Percentiles rank a stretch among this genome's conserved stretches.
phyloP scores from a whole-genome alignment of 2,797 vertebrate genomes.

The Decapterus maruadsi region DNA sequence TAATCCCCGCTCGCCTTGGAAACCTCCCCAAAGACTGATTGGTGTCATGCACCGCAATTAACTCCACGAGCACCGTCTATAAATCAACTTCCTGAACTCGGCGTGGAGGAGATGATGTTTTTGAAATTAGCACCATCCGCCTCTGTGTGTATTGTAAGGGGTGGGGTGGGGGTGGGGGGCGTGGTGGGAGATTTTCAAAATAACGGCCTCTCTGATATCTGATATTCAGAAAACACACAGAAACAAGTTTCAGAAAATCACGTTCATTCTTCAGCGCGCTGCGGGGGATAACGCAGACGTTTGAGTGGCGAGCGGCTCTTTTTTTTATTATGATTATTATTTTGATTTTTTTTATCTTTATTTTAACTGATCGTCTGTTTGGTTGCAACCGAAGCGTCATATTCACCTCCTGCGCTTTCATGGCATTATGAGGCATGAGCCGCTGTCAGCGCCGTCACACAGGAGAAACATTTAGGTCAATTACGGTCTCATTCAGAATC shows the following conservation, averaged over 20 bases:
- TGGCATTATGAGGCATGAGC: conserved; percentile 63
- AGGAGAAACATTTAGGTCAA: conserved; percentile 72
- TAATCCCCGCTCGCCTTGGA: conserved; percentile 75
- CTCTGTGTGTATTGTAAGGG: conserved; percentile 72
- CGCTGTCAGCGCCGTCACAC: conserved; percentile 55
- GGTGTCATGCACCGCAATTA: conserved; percentile 93
- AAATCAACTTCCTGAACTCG: conserved; percentile 97
- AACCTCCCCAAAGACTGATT: conserved; percentile 85
- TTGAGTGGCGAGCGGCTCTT: conserved; percentile 59
- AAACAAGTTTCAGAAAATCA: conserved; percentile 86
- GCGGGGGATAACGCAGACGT: conserved; percentile 61
- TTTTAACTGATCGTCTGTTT: conserved; percentile 73
- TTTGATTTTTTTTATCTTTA: conserved; percentile 14
- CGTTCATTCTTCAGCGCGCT: conserved; percentile 80
- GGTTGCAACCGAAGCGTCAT: conserved; percentile 66
- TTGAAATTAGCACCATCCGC: conserved; percentile 95
- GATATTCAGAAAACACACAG: conserved; percentile 74
- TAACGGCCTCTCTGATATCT: conserved; percentile 77
- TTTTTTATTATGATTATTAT: too few relatives aligned
- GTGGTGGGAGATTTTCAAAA: conserved; percentile 61
- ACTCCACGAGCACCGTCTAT: conserved; percentile 91
- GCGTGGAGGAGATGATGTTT: conserved; percentile 92
- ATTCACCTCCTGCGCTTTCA: conserved; percentile 50
- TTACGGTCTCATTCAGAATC: conserved; percentile 72
- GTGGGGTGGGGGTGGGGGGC: background rate